Evolutionary conservation across 2,888 invertebrate genomes (phyloP), one percentile per base, ranked within the genome.

Genomic region (Boloria euphrosyne): DNA sequence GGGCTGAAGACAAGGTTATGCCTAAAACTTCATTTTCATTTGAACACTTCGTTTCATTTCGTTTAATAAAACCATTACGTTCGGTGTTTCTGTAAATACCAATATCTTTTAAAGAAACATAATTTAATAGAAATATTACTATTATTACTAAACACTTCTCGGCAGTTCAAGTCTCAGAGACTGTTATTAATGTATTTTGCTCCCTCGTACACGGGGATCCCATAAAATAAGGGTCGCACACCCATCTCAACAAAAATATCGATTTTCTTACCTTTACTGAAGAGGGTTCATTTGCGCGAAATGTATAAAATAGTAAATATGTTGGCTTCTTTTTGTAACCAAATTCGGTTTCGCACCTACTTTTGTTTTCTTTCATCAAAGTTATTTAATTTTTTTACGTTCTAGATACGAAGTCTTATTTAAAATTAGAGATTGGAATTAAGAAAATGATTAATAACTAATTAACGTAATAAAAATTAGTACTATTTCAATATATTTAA

Each of bases 121-220:
- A 22, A 57, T 46, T 64, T 52, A 52, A 46, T 46, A 60, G 49
- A 17, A 50, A 14, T 6, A 38, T 46, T 53, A 51, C 27, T 44
- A 50, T 44, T 59, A 51, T 59, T 59, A 46, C 58, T 53, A 59
- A 62, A 59, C 44, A 47, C 47, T 62, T 58, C 62, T 52, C 62
- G 66, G 57, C 69, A 62, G 67, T 72, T 65, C 61, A 49, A 70
- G 58, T 61, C 62, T 59, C 61, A 59, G 58, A 69, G 68, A 68
- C 67, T 79, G 76, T 87, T 88, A 89, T 89, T 87, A 84, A 87
- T 86, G 83, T 85, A 82, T 80, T 82, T 78, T 76, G 72, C 72
- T 77, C 76, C 79, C 66, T 49, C 68, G 59, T 58, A 67, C 31
- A 31, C 62, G 62, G 66, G 65, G 68, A 66, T 65, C 70, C 70